A percentile compares a stretch with the other conserved stretches of the same genome.
phyloP scores from a whole-genome alignment of 2,113 vertebrate species.

The Eulemur rufifrons region DNA sequence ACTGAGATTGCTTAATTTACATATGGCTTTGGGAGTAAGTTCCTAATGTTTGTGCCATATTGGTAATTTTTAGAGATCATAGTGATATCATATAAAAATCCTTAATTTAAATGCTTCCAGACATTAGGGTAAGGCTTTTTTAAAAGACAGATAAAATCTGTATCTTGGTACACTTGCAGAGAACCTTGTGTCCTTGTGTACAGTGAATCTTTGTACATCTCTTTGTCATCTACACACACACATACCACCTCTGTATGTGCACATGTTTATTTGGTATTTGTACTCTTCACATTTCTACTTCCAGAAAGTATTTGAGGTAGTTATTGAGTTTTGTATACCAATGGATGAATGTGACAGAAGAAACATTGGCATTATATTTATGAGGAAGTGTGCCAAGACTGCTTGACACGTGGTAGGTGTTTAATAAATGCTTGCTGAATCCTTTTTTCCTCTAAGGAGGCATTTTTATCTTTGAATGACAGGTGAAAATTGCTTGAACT shows the following conservation, averaged over 20 bases:
- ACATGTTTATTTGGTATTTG: conserved; percentile 22
- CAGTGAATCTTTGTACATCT: not conserved
- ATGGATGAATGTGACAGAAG: conserved; percentile 4
- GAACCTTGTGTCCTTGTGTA: not conserved
- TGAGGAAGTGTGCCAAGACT: conserved; percentile 20
- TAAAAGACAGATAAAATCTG: conserved; percentile 30
- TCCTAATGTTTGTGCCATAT: conserved; percentile 34
- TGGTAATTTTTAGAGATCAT: conserved; percentile 46
- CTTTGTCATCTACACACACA: not conserved
- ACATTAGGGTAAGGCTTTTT: not conserved
- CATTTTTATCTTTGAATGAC: conserved; percentile 57
- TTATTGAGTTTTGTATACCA: conserved; percentile 26
- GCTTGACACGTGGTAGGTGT: not conserved
- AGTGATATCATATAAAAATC: not conserved
- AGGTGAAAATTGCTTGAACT: conserved; percentile 32
- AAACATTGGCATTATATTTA: conserved; percentile 18
- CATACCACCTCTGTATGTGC: not conserved
- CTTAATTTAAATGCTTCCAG: conserved; percentile 48
- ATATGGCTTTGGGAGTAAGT: not conserved
- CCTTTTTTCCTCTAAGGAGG: not conserved
- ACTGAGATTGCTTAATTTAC: conserved; percentile 43
- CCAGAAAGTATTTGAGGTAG: conserved; percentile 4
- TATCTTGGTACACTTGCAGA: not conserved
- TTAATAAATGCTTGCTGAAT: conserved; percentile 36
- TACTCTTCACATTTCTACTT: conserved; percentile 35